phyloP scores from a whole-genome alignment of 2,113 vertebrate genomes.

The Ciconia stormi region DNA sequence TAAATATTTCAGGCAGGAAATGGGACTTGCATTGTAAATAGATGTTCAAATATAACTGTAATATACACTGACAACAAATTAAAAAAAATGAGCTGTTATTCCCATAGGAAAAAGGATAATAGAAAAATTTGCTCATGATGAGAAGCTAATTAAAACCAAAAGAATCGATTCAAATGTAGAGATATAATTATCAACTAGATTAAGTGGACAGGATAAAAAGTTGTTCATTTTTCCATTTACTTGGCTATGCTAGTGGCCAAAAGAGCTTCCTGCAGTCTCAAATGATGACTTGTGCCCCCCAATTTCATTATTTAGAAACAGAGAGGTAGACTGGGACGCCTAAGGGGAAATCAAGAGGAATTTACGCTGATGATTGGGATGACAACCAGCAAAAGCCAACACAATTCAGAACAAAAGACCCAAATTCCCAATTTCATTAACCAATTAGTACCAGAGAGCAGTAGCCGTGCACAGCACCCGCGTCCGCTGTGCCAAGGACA shows the following conservation, averaged over 20 bases:
- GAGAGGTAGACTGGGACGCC: not conserved
- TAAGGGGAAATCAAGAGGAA: not conserved
- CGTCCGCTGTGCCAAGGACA: not conserved
- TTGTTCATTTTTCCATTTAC: not conserved
- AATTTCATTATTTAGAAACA: not conserved
- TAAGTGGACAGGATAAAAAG: not conserved
- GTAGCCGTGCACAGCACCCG: not conserved
- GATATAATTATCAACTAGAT: not conserved
- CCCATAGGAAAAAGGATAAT: not conserved
- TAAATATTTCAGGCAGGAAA: not conserved
- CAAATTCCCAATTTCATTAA: not conserved
- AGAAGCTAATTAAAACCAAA: not conserved
- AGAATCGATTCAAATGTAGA: not conserved
- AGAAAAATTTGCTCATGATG: not conserved
- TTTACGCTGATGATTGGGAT: not conserved
- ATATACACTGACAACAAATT: not conserved
- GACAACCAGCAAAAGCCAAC: not conserved
- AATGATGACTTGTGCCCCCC: not conserved
- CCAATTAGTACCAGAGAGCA: not conserved
- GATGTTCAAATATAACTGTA: not conserved
- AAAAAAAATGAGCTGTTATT: not conserved
- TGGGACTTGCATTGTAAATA: not conserved
- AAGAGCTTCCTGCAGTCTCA: not conserved
- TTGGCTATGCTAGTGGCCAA: not conserved
- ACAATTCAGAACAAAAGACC: not conserved